A percentile compares a stretch with the other conserved stretches of the same genome.
phyloP scores from a whole-genome alignment of 2,113 vertebrate genomes.

The Lutjanus erythropterus region DNA sequence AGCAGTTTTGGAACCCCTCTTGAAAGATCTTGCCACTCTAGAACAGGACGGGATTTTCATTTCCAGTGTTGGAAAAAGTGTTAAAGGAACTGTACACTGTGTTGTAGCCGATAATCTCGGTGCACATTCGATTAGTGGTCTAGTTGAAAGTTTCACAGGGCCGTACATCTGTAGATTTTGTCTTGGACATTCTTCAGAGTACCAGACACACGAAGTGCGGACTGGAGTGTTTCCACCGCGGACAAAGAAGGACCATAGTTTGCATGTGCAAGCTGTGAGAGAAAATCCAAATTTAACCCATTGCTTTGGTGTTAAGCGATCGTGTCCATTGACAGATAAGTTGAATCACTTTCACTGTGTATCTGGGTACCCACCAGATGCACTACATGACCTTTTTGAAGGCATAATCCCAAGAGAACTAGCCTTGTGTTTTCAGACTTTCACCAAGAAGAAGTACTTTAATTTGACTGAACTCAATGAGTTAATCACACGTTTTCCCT shows the following conservation, averaged over 20 bases:
- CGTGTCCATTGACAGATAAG: slow-evolving; percentile 2
- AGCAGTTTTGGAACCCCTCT: slow-evolving; percentile 4
- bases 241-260: slow-evolving; percentile 37
- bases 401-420: slow-evolving; percentile 10
- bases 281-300: slow-evolving; percentile 31
- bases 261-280: slow-evolving; percentile 52
- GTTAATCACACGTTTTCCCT: not conserved
- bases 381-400: slow-evolving; percentile 22
- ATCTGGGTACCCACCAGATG: slow-evolving; percentile 11
- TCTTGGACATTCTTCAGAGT: slow-evolving; percentile 37
- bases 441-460: slow-evolving; percentile 9
- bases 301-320: not conserved
- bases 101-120: slow-evolving; percentile 47
- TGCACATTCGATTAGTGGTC: slow-evolving; percentile 42
- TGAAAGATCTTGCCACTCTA: slow-evolving; percentile 44
- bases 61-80: slow-evolving; percentile 35
- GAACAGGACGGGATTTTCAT: slow-evolving; percentile 55
- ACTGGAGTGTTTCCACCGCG: slow-evolving; percentile 28
- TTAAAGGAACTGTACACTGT: slow-evolving; percentile 55
- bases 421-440: not conserved
- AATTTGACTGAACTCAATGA: slow-evolving; percentile 6
- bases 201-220: not conserved
- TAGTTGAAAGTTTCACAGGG: slow-evolving; percentile 46
- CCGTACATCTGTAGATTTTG: slow-evolving; percentile 38
- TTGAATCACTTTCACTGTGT: slow-evolving; percentile 12